phyloP scores from a whole-genome alignment of 2,797 vertebrate species.

The Tapirus indicus region DNA sequence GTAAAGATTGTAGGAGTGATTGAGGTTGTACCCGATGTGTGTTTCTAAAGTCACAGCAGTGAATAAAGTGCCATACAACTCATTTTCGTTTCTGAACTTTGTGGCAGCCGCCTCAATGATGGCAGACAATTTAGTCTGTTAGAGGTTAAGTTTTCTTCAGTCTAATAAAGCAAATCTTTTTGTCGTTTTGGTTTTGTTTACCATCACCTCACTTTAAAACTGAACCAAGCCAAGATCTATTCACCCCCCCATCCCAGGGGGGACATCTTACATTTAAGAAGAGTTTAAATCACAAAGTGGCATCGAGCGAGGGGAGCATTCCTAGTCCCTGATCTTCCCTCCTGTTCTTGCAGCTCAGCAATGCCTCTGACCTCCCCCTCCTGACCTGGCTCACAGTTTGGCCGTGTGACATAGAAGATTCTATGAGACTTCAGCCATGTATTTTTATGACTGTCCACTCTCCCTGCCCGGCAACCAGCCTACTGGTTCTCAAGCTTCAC shows the following conservation, averaged over 20 bases:
- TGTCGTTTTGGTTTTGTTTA: background rate
- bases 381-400: background rate
- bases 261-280: background rate
- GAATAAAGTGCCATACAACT: background rate
- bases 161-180: background rate
- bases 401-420: background rate
- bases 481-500: background rate
- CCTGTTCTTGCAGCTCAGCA: background rate
- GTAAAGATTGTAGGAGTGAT: background rate
- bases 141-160: background rate
- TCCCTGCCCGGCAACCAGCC: background rate
- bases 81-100: background rate
- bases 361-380: background rate
- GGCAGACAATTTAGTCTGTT: background rate
- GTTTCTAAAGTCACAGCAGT: background rate
- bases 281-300: background rate
- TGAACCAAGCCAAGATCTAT: background rate
- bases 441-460: background rate
- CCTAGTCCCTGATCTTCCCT: background rate
- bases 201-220: background rate
- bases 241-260: too few species aligned
- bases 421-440: background rate
- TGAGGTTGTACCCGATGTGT: background rate
- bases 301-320: accelerated
- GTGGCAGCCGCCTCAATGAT: background rate